Evolutionary conservation across 2,797 vertebrate genomes (phyloP).

Genomic region (Propithecus deckenii): DNA sequence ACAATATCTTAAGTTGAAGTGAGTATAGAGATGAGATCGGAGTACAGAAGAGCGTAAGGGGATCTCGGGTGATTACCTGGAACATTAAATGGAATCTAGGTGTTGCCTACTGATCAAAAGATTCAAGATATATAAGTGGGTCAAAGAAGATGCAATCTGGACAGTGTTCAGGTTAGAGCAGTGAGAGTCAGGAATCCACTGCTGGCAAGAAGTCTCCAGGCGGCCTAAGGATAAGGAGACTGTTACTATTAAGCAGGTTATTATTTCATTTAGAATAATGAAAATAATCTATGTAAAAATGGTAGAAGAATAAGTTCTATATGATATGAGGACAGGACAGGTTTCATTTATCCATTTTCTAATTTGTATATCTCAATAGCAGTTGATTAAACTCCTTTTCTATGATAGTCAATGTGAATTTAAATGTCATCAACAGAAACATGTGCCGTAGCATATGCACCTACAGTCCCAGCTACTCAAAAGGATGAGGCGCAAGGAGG

Average conservation of each 20-base stretch:
- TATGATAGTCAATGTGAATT: neutral
- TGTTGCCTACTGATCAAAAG: neutral
- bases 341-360: conserved; percentile 8
- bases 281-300: neutral
- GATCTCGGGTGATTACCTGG: neutral
- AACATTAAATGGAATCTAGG: neutral
- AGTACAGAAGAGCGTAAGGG: neutral
- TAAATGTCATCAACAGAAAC: neutral
- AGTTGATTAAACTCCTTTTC: neutral
- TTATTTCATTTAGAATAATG: neutral
- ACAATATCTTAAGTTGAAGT: neutral
- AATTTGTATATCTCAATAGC: neutral
- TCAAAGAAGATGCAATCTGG: neutral
- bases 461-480: neutral
- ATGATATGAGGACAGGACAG: neutral
- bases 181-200: neutral
- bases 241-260: neutral
- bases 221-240: neutral
- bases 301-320: neutral
- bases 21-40: neutral
- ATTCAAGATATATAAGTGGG: neutral
- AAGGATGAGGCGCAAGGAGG: neutral
- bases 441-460: too few relatives aligned
- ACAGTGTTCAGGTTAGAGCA: neutral
- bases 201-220: neutral